phyloP scores from a whole-genome alignment of 1,140 invertebrate species.

The Lepidurus arcticus region DNA sequence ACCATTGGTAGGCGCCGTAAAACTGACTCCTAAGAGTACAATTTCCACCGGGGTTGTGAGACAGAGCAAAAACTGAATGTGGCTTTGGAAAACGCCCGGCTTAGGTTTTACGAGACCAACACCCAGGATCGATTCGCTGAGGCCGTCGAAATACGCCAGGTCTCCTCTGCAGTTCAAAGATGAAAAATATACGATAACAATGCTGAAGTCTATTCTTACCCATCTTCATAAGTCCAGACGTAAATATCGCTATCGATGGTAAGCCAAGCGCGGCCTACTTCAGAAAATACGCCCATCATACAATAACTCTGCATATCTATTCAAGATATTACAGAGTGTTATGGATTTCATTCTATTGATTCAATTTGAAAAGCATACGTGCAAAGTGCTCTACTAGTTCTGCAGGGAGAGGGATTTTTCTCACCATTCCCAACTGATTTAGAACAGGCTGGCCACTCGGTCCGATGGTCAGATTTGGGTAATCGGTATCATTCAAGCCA shows the following conservation, averaged over 20 bases:
- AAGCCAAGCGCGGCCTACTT: slow-evolving; percentile 92
- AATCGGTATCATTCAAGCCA: slow-evolving; percentile 50
- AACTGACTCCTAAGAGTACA: slow-evolving; percentile 74
- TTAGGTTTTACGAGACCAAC: slow-evolving; percentile 81
- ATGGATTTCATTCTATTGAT: neutral
- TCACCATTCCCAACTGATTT: slow-evolving; percentile 44
- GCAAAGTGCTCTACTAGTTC: slow-evolving; percentile 52
- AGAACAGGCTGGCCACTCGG: slow-evolving; percentile 43
- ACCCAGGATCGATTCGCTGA: slow-evolving; percentile 82
- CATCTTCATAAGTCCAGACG: slow-evolving; percentile 90
- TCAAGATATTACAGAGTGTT: neutral
- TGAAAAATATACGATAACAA: slow-evolving; percentile 27
- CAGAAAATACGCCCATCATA: slow-evolving; percentile 92
- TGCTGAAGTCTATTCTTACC: slow-evolving; percentile 46
- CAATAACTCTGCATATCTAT: slow-evolving; percentile 88
- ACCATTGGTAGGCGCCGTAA: slow-evolving; percentile 51
- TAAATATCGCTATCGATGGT: slow-evolving; percentile 97
- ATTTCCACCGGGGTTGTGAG: slow-evolving; percentile 90
- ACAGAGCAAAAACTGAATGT: slow-evolving; percentile 86
- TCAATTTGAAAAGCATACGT: slow-evolving; percentile 45
- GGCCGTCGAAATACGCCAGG: slow-evolving; percentile 86
- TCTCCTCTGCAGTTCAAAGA: slow-evolving; percentile 57
- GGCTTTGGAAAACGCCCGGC: slow-evolving; percentile 75
- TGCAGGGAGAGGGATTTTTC: slow-evolving; percentile 49
- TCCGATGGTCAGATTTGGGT: slow-evolving; percentile 46